Conservation (phyloP, 1,140 invertebrate genomes). For the Neodiprion pinetum region DNA sequence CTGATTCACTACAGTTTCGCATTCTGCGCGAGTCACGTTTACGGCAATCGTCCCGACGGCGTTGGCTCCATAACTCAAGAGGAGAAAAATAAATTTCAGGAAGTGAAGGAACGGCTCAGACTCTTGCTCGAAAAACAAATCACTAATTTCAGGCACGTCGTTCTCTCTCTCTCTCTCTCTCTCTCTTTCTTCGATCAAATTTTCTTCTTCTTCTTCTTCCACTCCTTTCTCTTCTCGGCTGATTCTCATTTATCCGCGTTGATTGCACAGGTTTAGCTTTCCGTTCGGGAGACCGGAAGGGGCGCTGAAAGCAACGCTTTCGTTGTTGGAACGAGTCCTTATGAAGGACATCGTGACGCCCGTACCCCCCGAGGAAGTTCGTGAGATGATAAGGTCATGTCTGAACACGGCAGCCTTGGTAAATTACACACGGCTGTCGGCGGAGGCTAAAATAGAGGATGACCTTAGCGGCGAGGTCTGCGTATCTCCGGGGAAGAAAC, state of each 20-base stretch:
- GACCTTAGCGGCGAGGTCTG: conserved; percentile 83
- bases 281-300: conserved; percentile 99
- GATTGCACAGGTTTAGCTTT: conserved; percentile 84
- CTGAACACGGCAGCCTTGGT: conserved; percentile 97
- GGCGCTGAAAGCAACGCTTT: conserved; percentile 94
- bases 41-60: conserved; percentile 95
- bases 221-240: no score
- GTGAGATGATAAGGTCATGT: conserved; percentile 94
- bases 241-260: no score
- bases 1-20: conserved; percentile 99
- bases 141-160: conserved; percentile 91
- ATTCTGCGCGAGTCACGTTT: conserved; percentile 98
- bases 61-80: conserved; percentile 97
- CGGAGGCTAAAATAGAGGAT: conserved; percentile 97
- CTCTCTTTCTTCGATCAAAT: no score
- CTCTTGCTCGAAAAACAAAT: conserved; percentile 97
- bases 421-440: conserved; percentile 95
- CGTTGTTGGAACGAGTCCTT: conserved; percentile 93
- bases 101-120: conserved; percentile 94
- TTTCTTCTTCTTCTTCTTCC: background rate
- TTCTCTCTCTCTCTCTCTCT: background rate
- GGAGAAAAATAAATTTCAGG: conserved; percentile 97
- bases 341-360: conserved; percentile 99
- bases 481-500: conserved; percentile 84
- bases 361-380: conserved; percentile 96